phyloP scores from a whole-genome alignment of 1,140 invertebrate species.

The Chironomus striatipennis region DNA sequence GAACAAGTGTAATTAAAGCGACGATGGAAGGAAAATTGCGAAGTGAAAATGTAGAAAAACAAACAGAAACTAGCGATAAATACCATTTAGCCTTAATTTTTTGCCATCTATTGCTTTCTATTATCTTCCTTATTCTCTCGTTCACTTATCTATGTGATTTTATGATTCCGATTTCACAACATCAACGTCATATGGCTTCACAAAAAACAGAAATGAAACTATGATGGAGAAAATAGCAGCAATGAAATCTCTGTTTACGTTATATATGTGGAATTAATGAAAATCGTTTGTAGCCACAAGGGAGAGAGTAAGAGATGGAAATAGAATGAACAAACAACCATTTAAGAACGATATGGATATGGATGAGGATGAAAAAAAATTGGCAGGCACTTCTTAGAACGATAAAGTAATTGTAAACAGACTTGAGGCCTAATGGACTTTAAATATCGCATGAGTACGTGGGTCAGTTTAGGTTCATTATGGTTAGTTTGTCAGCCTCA shows the following conservation, averaged over 20 bases:
- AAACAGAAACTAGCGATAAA: conserved; percentile 8
- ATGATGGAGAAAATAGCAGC: too few species aligned
- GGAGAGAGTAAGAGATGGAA: too few species aligned
- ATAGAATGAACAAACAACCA: too few species aligned
- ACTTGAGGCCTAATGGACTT: not conserved
- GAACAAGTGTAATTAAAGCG: conserved; percentile 18
- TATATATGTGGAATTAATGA: too few species aligned
- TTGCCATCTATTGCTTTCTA: too few species aligned
- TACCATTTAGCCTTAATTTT: not conserved
- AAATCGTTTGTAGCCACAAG: too few species aligned
- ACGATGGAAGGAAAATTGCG: conserved; percentile 15
- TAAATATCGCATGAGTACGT: not conserved
- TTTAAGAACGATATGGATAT: not conserved
- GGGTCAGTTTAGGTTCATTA: too few species aligned
- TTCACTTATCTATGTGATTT: not conserved
- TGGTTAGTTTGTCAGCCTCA: too few species aligned
- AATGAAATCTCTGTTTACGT: too few species aligned
- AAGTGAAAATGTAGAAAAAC: not conserved
- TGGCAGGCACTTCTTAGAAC: too few species aligned
- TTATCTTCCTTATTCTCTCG: too few species aligned
- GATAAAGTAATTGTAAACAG: not conserved
- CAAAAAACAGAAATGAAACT: not conserved
- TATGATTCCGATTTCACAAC: not conserved
- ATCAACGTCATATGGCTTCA: not conserved
- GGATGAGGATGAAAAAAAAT: not conserved